Evolutionary conservation across 2,113 vertebrate genomes (phyloP).

Genomic region (Orthonyx spaldingii): DNA sequence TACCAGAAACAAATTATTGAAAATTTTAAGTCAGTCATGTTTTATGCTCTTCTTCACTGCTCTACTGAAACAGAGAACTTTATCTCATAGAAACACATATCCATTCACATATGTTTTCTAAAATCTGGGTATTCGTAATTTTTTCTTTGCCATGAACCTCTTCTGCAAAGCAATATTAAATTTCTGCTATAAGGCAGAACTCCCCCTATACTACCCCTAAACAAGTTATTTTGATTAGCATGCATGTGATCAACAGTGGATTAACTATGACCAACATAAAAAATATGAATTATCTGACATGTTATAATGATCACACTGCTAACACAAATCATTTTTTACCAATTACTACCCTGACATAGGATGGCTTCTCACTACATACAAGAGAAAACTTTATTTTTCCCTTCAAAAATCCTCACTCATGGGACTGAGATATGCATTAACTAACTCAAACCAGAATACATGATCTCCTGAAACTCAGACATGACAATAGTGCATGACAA

Average conservation of each 20-base stretch:
- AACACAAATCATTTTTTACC: not conserved
- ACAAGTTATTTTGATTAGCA: not conserved
- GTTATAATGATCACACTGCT: not conserved
- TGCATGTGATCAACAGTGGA: not conserved
- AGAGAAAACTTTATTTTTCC: not conserved
- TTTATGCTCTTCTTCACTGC: not conserved
- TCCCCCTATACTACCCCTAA: not conserved
- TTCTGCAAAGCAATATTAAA: not conserved
- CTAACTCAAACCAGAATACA: not conserved
- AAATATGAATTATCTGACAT: fast-evolving
- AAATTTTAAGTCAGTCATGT: not conserved
- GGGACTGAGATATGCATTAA: not conserved
- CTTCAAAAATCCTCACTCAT: not conserved
- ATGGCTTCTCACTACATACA: fast-evolving
- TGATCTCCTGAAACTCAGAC: not conserved
- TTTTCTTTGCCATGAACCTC: not conserved
- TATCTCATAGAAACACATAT: fast-evolving
- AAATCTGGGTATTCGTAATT: fast-evolving
- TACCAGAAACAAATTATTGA: not conserved
- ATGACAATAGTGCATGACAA: fast-evolving
- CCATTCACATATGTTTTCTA: fast-evolving
- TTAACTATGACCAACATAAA: not conserved
- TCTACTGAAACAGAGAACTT: not conserved
- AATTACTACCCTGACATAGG: no score
- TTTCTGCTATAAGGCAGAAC: not conserved